phyloP scores from a whole-genome alignment of 1,140 invertebrate genomes.

The Brachystomella parvula region DNA sequence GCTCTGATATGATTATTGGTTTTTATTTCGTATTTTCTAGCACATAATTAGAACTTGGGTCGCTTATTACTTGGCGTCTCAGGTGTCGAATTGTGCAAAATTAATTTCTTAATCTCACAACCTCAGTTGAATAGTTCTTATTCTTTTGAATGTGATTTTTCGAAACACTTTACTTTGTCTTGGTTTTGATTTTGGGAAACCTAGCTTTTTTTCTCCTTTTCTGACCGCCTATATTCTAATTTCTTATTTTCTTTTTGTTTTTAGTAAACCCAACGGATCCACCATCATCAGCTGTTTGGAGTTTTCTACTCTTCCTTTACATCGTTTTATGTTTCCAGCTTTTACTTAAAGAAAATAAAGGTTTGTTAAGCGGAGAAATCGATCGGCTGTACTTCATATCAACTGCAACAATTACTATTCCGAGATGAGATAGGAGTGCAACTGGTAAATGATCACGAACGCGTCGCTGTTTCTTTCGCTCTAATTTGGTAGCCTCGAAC shows the following conservation, averaged over 20 bases:
- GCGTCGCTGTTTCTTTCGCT: slow-evolving; percentile 44
- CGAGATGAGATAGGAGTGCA: slow-evolving; percentile 18
- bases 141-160: background rate
- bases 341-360: slow-evolving; percentile 7
- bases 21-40: background rate
- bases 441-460: slow-evolving; percentile 21
- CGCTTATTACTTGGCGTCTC: background rate
- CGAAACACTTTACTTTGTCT: background rate
- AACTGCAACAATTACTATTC: slow-evolving; percentile 13
- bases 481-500: slow-evolving; percentile 76
- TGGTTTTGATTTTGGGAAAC: background rate
- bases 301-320: background rate
- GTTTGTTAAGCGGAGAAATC: background rate
- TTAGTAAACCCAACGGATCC: slow-evolving; percentile 3
- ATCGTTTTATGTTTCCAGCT: slow-evolving; percentile 1
- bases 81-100: background rate
- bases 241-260: background rate
- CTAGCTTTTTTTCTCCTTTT: background rate
- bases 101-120: background rate
- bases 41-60: background rate
- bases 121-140: background rate
- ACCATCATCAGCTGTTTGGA: background rate
- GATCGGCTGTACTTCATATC: slow-evolving; percentile 22
- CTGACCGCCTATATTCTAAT: background rate
- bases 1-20: background rate